Evolutionary conservation across 2,113 vertebrate genomes (phyloP), one percentile per base, ranked within the genome.

Genomic region (Carlito syrichta): DNA sequence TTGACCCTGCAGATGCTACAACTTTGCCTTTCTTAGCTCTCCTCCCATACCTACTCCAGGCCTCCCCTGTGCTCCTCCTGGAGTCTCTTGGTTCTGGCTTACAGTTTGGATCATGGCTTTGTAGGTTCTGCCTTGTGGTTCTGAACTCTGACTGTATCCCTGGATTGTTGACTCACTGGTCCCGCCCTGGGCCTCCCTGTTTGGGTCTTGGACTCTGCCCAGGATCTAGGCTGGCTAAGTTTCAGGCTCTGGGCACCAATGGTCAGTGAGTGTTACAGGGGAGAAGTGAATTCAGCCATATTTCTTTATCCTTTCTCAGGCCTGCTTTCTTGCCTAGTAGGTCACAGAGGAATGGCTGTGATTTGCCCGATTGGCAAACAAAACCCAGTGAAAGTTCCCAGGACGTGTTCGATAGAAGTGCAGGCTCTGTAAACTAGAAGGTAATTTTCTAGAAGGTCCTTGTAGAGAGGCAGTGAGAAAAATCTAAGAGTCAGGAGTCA

Each of bases 311-410:
- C 69, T 38, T 14, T 86, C 45, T 74, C 40, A n/a, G 85, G 30
- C 30, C 40, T 92, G 48, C 19, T 89, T 60, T 79, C 32, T 85
- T 82, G 45, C 43, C 40, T 60, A 96, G 35, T 85, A 81, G 77
- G 71, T 94, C 63, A 77, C n/a, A 19, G 62, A 81, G 54, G n/a
- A 78, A 73, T 92, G 73, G 20, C 30, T 94, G 35, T 8, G 8
- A 77, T 92, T 94, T 94, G 62, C 40, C 48, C 81, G 17, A 92
- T 9, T 86, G n/a, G 27, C 52, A 90, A 92, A 74, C 43, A 87
- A 66, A 76, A 60, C n/a, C n/a, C 45, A 93, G 40, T 79, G 48
- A 95, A 94, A 60, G 4, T 71, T 96, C 69, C 58, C 30, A 84
- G 30, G 48, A 17, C 23, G 30, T 54, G 14, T 66, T 95, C 69